Evolutionary conservation across 2,113 vertebrate species (phyloP).

Genomic region (Petroica traversi): DNA sequence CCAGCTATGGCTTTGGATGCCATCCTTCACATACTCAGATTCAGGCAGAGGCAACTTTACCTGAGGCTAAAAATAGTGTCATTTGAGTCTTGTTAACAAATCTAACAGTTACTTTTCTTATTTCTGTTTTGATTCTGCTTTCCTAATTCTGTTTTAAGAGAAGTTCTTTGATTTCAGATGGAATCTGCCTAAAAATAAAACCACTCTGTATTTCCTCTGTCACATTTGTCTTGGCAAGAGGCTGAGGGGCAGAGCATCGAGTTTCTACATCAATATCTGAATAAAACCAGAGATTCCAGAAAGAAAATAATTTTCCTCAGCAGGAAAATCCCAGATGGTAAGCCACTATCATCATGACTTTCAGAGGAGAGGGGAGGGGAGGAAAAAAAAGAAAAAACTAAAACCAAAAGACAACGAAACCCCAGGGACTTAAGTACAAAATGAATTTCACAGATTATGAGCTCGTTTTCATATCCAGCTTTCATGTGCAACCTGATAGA

Average conservation of each 20-base stretch:
- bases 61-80: neutral
- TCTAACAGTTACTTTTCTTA: neutral
- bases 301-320: neutral
- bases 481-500: neutral
- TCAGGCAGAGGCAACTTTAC: neutral
- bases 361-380: accelerated
- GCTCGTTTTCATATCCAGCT: neutral
- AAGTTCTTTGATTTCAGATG: neutral
- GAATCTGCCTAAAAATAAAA: neutral
- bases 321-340: neutral
- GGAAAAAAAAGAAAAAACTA: neutral
- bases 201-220: neutral
- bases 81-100: neutral
- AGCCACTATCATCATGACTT: neutral
- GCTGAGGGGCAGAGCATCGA: accelerated
- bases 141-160: neutral
- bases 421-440: neutral
- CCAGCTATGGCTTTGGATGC: neutral
- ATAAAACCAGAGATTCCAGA: neutral
- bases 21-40: neutral
- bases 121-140: neutral
- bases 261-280: neutral
- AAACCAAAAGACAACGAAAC: neutral
- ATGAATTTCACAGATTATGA: neutral
- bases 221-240: neutral